phyloP scores from a whole-genome alignment of 1,140 invertebrate species.

The Temnothorax nylanderi region DNA sequence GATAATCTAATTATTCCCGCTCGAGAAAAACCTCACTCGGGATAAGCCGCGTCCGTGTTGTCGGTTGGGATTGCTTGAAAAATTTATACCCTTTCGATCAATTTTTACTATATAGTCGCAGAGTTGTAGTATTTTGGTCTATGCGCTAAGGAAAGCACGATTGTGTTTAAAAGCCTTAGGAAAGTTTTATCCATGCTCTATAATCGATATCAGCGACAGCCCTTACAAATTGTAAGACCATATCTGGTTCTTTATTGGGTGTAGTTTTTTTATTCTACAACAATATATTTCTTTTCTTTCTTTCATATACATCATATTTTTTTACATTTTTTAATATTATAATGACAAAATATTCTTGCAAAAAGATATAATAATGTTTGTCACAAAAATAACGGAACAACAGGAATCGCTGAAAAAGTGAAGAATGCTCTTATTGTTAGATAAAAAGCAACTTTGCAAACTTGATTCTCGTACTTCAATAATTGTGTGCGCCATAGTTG shows the following conservation, averaged over 20 bases:
- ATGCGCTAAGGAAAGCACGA: not conserved
- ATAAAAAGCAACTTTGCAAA: not conserved
- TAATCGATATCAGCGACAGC: not conserved
- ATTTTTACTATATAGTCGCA: conserved; percentile 17
- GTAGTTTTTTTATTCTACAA: not conserved
- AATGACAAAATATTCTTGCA: not conserved
- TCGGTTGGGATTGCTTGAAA: conserved; percentile 4
- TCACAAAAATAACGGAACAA: not conserved
- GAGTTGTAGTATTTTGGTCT: not conserved
- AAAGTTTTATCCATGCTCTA: not conserved
- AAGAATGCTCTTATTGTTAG: not conserved
- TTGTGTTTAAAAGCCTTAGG: not conserved
- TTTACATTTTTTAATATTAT: not conserved
- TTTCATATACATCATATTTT: not conserved
- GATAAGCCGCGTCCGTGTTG: not conserved
- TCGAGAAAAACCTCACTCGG: conserved; percentile 21
- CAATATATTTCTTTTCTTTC: not conserved
- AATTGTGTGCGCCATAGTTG: not conserved
- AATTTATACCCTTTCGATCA: conserved; percentile 34
- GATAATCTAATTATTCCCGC: conserved; percentile 44
- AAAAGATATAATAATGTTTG: not conserved
- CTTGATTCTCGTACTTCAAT: not conserved
- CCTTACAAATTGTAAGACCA: not conserved
- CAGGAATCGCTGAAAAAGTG: not conserved
- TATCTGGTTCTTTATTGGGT: not conserved